These are phyloP conservation scores for Cromileptes altivelis DNA, from an alignment of 2,113 vertebrate species.

Conservation along the genomic window DNA sequence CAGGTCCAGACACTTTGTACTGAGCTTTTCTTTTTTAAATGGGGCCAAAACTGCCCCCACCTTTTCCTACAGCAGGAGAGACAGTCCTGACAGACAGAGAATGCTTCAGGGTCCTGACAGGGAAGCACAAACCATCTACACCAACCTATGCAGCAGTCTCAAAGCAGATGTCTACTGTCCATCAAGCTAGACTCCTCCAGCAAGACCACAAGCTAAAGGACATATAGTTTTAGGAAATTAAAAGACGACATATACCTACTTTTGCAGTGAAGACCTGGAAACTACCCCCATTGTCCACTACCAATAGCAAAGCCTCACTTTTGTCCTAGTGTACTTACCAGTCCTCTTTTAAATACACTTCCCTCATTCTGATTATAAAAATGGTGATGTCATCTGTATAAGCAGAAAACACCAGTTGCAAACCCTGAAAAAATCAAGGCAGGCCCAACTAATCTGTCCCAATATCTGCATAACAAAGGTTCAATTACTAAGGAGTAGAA, in stretches of 20 bases:
- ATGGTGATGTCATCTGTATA: background rate
- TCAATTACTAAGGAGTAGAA: background rate
- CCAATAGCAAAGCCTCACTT: background rate
- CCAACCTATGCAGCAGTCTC: conserved; percentile 17
- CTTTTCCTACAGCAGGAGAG: conserved; percentile 11
- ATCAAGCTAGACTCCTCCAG: background rate
- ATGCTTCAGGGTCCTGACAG: conserved; percentile 24
- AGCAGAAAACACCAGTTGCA: background rate
- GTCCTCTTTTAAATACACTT: background rate
- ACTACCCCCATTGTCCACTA: background rate
- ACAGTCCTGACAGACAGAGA: conserved; percentile 5
- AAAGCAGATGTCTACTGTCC: conserved; percentile 5
- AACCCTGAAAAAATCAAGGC: background rate
- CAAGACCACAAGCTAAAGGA: background rate
- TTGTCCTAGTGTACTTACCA: background rate
- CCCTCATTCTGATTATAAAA: background rate
- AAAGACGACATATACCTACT: background rate
- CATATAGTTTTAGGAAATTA: background rate
- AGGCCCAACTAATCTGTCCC: background rate
- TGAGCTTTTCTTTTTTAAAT: conserved; percentile 4
- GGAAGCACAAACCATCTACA: conserved; percentile 17
- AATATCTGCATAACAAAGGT: background rate
- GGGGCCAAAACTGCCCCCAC: background rate
- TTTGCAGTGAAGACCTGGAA: background rate
- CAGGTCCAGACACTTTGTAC: background rate